A percentile compares a stretch with the other conserved stretches of the same genome.
Evolutionary conservation across 2,797 vertebrate genomes (phyloP).

Genomic region (Microctenopoma steveboyesi): DNA sequence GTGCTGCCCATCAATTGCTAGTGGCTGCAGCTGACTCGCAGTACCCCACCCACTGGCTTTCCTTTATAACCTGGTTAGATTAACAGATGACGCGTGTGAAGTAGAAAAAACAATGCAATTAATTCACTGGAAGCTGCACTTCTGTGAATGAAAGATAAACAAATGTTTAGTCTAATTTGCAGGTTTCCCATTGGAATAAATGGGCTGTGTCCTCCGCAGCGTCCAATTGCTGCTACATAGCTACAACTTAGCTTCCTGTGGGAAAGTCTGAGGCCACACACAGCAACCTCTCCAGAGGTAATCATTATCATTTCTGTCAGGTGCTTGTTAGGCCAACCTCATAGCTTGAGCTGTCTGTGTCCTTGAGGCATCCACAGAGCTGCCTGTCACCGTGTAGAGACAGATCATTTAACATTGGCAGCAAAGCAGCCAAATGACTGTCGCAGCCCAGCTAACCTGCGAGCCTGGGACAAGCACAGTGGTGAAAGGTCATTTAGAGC

Average conservation of each 20-base stretch:
- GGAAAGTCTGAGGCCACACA: conserved; percentile 47
- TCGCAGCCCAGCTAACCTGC: conserved; percentile 28
- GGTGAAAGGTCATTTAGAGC: conserved; percentile 37
- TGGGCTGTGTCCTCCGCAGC: conserved; percentile 39
- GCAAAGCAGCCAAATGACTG: conserved; percentile 43
- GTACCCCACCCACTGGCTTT: conserved; percentile 40
- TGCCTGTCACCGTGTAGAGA: conserved; percentile 51
- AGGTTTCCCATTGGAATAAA: conserved; percentile 47
- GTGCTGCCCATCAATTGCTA: conserved; percentile 49
- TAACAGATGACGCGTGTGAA: conserved; percentile 19
- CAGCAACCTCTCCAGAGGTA: conserved; percentile 48
- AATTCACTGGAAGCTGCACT: conserved; percentile 30
- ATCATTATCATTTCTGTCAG: conserved; percentile 73
- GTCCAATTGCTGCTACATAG: conserved; percentile 52
- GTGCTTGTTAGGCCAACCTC: conserved; percentile 63
- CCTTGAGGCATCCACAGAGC: conserved; percentile 61
- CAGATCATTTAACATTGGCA: conserved; percentile 58
- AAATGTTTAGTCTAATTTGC: conserved; percentile 50
- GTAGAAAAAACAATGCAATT: conserved; percentile 33
- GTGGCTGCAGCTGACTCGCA: conserved; percentile 42
- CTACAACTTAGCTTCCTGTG: conserved; percentile 58
- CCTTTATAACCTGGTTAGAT: conserved; percentile 22
- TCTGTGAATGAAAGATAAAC: conserved; percentile 52
- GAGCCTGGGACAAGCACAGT: conserved; percentile 24
- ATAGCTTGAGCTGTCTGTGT: conserved; percentile 52